Evolutionary conservation across 2,888 invertebrate species (phyloP).

Genomic region (Polymixis lichenea): DNA sequence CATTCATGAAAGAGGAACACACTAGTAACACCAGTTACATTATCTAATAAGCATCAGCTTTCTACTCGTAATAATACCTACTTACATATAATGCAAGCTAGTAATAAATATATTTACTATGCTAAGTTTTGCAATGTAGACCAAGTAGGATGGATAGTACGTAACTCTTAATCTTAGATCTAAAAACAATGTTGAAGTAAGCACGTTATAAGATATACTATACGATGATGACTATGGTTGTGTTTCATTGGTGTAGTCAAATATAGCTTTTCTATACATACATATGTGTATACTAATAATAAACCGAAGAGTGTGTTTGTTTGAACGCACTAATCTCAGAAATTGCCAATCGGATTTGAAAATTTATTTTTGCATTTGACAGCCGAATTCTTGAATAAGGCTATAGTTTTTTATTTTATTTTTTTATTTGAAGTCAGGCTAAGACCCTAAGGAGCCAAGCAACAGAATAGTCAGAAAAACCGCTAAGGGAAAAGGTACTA

Average conservation of each 20-base stretch:
- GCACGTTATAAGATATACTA: not conserved
- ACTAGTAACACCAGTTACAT: not conserved
- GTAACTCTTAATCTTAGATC: constrained; percentile 15
- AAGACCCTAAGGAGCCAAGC: too few relatives aligned
- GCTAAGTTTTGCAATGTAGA: constrained; percentile 26
- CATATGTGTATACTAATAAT: too few relatives aligned
- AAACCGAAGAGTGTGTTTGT: too few relatives aligned
- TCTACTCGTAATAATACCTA: constrained; percentile 32
- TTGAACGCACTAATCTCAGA: too few relatives aligned
- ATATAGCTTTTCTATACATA: not conserved
- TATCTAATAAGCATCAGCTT: constrained; percentile 37
- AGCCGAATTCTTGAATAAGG: too few relatives aligned
- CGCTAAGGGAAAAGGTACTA: too few relatives aligned
- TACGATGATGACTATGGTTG: too few relatives aligned
- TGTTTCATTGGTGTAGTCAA: not conserved
- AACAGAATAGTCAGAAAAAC: too few relatives aligned
- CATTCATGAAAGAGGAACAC: constrained; percentile 6
- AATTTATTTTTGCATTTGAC: too few relatives aligned
- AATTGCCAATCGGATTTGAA: too few relatives aligned
- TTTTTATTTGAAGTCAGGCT: too few relatives aligned
- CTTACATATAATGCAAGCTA: not conserved
- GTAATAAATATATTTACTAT: constrained; percentile 43
- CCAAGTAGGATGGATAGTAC: constrained; percentile 3
- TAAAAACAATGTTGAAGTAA: constrained; percentile 13
- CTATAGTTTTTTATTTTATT: too few relatives aligned